Conservation (phyloP, 2,888 invertebrate species). For the Augochlorella aurata region DNA sequence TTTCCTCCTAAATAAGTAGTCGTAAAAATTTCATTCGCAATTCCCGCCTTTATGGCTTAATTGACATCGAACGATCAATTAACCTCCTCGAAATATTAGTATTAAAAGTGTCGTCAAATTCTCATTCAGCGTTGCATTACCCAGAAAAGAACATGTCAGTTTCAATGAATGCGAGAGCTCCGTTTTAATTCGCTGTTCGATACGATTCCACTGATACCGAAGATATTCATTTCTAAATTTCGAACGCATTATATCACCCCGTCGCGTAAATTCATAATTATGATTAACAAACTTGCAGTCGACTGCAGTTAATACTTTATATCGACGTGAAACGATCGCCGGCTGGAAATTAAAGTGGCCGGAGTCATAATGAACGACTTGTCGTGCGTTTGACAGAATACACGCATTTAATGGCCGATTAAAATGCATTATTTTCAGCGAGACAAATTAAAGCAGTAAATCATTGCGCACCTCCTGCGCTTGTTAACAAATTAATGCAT, state of each 20-base stretch:
- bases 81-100: not conserved
- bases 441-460: conserved; percentile 34
- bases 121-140: not conserved
- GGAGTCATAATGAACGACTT: conserved; percentile 10
- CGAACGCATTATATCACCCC: not conserved
- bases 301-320: not conserved
- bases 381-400: conserved; percentile 27
- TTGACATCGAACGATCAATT: not conserved
- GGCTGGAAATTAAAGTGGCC: not conserved
- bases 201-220: not conserved
- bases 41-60: not conserved
- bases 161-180: not conserved
- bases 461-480: not conserved
- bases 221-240: not conserved
- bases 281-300: not conserved
- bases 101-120: not conserved
- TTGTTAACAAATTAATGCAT: conserved; percentile 34
- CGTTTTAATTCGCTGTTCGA: not conserved
- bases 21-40: not conserved
- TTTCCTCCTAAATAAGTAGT: no score
- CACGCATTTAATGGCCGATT: conserved; percentile 28
- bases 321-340: not conserved
- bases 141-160: not conserved
- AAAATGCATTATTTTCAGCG: conserved; percentile 35
- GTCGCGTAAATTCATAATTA: not conserved